Evolutionary conservation across 2,797 vertebrate species (phyloP).

Genomic region (Urosaurus nigricauda): DNA sequence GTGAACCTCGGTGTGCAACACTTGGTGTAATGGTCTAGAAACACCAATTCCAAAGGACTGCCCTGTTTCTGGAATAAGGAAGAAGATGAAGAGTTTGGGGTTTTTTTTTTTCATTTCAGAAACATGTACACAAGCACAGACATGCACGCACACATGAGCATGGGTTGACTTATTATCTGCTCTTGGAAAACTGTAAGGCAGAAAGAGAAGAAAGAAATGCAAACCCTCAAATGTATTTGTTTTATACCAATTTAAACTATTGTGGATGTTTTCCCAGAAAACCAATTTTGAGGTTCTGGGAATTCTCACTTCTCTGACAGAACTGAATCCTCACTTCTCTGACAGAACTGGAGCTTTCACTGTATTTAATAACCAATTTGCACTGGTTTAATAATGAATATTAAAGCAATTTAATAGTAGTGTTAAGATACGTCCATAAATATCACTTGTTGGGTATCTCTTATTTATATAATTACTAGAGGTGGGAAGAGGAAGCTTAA

Average conservation of each 20-base stretch:
- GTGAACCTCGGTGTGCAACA: neutral
- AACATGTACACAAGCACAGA: too few relatives aligned
- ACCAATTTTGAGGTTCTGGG: neutral
- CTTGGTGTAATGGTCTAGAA: neutral
- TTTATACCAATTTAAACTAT: neutral
- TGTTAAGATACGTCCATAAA: neutral
- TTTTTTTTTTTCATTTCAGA: neutral
- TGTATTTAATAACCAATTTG: too few relatives aligned
- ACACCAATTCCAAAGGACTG: rapidly evolving
- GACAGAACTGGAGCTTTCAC: neutral
- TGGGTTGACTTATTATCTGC: neutral
- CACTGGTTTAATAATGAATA: neutral
- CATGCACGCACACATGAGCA: rapidly evolving
- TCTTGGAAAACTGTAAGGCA: neutral
- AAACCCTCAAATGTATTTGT: neutral
- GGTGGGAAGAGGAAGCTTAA: neutral
- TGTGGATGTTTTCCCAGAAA: neutral
- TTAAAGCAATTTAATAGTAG: neutral
- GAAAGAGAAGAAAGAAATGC: rapidly evolving
- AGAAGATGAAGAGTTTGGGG: rapidly evolving
- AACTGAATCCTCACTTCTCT: too few relatives aligned
- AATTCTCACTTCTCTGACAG: too few relatives aligned
- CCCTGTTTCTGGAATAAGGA: neutral
- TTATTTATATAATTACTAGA: neutral
- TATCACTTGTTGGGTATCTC: neutral